Conservation (phyloP, 2,113 vertebrate species). For the Tragelaphus buxtoni region DNA sequence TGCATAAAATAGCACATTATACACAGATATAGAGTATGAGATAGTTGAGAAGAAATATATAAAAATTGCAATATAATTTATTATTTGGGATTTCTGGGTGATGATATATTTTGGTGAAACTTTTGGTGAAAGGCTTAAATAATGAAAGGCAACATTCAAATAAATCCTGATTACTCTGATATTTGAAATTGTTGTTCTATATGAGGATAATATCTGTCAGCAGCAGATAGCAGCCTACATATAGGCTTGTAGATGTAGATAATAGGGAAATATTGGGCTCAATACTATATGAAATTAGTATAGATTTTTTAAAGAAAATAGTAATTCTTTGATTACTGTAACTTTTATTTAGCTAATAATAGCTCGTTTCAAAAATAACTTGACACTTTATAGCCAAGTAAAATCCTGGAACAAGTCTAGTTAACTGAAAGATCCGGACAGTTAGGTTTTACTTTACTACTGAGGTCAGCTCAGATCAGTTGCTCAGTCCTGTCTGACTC, state of each 20-base stretch:
- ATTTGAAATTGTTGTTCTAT: background rate
- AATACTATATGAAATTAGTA: background rate
- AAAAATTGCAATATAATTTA: background rate
- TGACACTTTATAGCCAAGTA: background rate
- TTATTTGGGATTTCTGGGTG: slow-evolving; percentile 4
- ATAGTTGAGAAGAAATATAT: background rate
- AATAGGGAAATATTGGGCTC: background rate
- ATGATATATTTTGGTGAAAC: background rate
- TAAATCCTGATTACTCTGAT: background rate
- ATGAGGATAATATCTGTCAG: background rate
- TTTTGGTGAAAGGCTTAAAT: slow-evolving; percentile 12
- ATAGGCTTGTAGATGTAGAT: background rate
- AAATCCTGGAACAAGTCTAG: background rate
- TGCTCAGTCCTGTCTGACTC: fast-evolving
- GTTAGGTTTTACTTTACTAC: too few relatives aligned
- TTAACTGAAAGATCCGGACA: background rate
- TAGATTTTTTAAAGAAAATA: background rate
- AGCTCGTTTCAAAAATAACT: background rate
- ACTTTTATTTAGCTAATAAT: background rate
- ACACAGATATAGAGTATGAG: background rate
- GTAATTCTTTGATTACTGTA: background rate
- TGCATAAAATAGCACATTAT: background rate
- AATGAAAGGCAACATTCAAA: background rate
- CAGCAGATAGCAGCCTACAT: background rate
- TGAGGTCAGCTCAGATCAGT: background rate